Conservation (phyloP, 2,113 vertebrate species). For the Zootoca vivipara region DNA sequence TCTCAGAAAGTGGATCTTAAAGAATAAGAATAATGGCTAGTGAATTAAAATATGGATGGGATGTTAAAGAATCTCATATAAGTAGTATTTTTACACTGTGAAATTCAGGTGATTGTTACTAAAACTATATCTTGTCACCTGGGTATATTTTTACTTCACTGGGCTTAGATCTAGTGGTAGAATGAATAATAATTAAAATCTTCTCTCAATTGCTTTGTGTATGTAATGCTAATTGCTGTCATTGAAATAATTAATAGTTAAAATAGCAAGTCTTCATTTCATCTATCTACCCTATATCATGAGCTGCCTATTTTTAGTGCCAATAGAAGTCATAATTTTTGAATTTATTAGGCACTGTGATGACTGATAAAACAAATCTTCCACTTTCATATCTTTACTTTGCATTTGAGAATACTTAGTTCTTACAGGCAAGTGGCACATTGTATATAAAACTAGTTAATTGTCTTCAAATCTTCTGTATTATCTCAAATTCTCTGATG, state of each 20-base stretch:
- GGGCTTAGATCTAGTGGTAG: slow-evolving; percentile 73
- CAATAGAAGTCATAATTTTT: slow-evolving; percentile 85
- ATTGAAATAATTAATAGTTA: slow-evolving; percentile 81
- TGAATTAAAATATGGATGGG: slow-evolving; percentile 65
- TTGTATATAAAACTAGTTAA: slow-evolving; percentile 85
- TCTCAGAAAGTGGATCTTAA: slow-evolving; percentile 69
- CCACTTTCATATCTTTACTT: slow-evolving; percentile 85
- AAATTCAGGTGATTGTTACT: slow-evolving; percentile 71
- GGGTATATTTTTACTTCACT: slow-evolving; percentile 76
- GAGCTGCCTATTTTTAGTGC: slow-evolving; percentile 82
- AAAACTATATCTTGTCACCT: slow-evolving; percentile 73
- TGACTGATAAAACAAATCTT: slow-evolving; percentile 86
- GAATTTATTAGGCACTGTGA: slow-evolving; percentile 81
- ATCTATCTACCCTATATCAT: slow-evolving; percentile 78
- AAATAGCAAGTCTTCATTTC: slow-evolving; percentile 81
- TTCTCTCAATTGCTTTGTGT: slow-evolving; percentile 82
- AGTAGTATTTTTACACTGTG: slow-evolving; percentile 72
- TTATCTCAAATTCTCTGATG: slow-evolving; percentile 80
- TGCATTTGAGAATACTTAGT: slow-evolving; percentile 82
- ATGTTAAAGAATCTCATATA: slow-evolving; percentile 72
- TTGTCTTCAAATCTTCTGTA: slow-evolving; percentile 83
- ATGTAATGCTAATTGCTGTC: slow-evolving; percentile 83
- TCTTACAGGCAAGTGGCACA: slow-evolving; percentile 80
- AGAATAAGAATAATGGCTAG: slow-evolving; percentile 72
- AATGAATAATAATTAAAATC: slow-evolving; percentile 84